Evolutionary conservation across 2,888 invertebrate genomes (phyloP).

Genomic region (Coecobrya sp.): DNA sequence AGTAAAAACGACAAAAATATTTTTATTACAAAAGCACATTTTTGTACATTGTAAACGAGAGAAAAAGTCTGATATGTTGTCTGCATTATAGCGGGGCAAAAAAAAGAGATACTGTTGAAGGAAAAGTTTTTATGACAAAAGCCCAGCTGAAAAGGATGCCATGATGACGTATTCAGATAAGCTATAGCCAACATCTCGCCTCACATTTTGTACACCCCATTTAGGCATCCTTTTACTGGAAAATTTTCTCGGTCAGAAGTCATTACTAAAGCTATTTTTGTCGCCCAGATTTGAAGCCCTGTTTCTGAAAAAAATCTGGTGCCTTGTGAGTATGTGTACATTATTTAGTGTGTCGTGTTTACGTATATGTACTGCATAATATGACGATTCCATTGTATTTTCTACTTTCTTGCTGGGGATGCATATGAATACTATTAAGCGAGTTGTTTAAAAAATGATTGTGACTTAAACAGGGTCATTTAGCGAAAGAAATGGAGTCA

Average conservation of each 20-base stretch:
- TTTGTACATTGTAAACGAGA: no score
- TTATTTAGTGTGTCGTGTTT: no score
- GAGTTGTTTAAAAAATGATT: constrained; percentile 1
- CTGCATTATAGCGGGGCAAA: no score
- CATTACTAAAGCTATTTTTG: background rate
- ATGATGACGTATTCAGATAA: constrained; percentile 26
- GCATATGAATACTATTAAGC: background rate
- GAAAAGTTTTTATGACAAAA: background rate
- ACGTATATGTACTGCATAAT: no score
- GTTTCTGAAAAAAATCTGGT: background rate
- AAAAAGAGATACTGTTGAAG: background rate
- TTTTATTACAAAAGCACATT: no score
- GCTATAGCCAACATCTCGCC: background rate
- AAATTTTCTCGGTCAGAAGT: background rate
- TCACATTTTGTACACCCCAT: background rate
- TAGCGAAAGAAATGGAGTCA: background rate
- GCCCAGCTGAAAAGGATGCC: constrained; percentile 13
- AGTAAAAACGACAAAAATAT: no score
- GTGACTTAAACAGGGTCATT: constrained; percentile 25
- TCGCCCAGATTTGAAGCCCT: background rate
- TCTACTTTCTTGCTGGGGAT: no score
- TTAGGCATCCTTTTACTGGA: background rate
- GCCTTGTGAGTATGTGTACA: no score
- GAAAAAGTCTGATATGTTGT: no score
- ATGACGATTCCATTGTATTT: no score